These are phyloP conservation scores for Rhinichthys klamathensis DNA, from an alignment of 2,113 vertebrate species.

Conservation along the genomic window DNA sequence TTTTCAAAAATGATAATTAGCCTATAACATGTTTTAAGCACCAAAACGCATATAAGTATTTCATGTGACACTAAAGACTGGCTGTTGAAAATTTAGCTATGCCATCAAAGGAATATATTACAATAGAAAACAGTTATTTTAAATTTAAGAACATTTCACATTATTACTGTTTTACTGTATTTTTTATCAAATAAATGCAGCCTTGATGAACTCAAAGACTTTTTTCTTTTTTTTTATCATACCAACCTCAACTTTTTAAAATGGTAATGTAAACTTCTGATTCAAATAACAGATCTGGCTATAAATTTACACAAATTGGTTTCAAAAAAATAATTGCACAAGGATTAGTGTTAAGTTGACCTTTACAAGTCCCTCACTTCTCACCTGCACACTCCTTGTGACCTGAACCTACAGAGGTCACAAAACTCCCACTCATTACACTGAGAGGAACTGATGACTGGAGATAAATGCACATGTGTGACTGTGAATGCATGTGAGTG, in stretches of 20 bases:
- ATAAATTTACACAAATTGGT: background rate
- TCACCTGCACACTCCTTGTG: background rate
- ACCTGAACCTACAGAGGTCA: constrained; percentile 33
- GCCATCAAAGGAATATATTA: background rate
- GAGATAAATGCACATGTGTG: background rate
- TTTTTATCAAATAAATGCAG: background rate
- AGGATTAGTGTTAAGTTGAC: background rate
- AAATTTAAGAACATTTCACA: background rate
- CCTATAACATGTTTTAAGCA: background rate
- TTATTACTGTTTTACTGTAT: too few relatives aligned
- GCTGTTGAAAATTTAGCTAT: background rate
- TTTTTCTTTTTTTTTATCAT: background rate
- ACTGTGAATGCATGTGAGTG: constrained; percentile 25
- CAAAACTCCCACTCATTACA: background rate
- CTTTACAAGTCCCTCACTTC: background rate
- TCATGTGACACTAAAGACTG: background rate
- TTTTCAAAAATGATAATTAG: background rate
- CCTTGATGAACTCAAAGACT: background rate
- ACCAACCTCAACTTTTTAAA: background rate
- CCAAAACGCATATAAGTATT: too few relatives aligned
- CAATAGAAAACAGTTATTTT: background rate
- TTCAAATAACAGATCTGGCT: background rate
- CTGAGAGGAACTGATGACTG: constrained; percentile 37
- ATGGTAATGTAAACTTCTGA: background rate
- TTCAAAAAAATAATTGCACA: background rate